Conservation (phyloP, 2,888 invertebrate species). For the Coronaproctus castanopsis region DNA sequence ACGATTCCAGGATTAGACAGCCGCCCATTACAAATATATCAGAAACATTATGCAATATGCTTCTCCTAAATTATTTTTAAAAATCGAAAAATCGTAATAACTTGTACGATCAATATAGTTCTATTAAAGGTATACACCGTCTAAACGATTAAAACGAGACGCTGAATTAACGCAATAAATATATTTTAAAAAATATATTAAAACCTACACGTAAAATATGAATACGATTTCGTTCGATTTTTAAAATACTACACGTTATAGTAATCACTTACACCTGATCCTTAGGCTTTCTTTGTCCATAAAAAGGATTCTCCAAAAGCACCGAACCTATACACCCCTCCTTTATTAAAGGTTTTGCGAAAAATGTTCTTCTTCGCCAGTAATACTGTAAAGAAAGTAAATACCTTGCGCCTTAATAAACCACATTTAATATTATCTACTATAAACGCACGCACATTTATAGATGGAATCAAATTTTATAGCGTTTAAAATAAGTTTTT, state of each 20-base stretch:
- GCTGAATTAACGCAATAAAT: no score
- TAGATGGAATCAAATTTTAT: no score
- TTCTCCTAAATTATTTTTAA: conserved; percentile 45
- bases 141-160: no score
- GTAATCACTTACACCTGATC: conserved; percentile 62
- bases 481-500: no score
- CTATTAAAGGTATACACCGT: background rate
- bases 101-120: background rate
- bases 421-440: no score
- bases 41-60: conserved; percentile 80
- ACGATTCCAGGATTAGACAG: conserved; percentile 77
- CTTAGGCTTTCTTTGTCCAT: conserved; percentile 69
- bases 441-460: no score
- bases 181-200: no score
- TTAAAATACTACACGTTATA: background rate
- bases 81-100: conserved; percentile 2
- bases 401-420: no score
- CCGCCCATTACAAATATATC: conserved; percentile 99
- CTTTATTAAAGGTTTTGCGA: conserved; percentile 77
- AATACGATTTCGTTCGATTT: no score
- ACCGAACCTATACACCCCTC: conserved; percentile 81
- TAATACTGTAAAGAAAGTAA: conserved; percentile 48
- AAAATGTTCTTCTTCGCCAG: conserved; percentile 69
- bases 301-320: conserved; percentile 91
- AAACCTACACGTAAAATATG: no score